phyloP scores from a whole-genome alignment of 2,797 vertebrate species.

The Clarias laeviceps region DNA sequence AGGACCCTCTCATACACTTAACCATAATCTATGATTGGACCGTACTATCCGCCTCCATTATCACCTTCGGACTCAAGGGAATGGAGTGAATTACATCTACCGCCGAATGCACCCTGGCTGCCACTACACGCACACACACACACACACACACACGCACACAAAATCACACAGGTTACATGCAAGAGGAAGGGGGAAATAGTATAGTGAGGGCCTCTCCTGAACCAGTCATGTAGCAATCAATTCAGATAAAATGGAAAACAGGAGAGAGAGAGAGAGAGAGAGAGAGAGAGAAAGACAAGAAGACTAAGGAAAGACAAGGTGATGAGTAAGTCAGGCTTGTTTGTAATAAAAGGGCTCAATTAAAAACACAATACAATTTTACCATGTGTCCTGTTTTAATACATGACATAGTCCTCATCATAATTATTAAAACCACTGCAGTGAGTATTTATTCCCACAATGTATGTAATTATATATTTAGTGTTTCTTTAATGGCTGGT shows the following conservation, averaged over 20 bases:
- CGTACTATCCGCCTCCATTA: constrained; percentile 54
- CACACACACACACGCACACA: neutral
- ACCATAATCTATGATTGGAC: constrained; percentile 50
- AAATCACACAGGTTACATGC: constrained; percentile 30
- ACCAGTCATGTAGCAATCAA: constrained; percentile 50
- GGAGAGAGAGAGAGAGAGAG: constrained; percentile 45
- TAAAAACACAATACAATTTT: constrained; percentile 3
- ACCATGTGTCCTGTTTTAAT: neutral
- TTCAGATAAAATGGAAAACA: constrained; percentile 54
- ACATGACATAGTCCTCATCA: neutral
- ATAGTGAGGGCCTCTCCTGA: constrained; percentile 49
- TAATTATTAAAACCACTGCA: neutral
- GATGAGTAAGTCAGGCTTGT: neutral
- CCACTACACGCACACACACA: constrained; percentile 37
- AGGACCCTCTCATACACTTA: constrained; percentile 52
- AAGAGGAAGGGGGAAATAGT: constrained; percentile 54
- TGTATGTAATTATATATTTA: neutral
- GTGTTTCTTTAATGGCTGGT: neutral
- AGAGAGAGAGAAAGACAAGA: neutral
- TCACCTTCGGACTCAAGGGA: constrained; percentile 54
- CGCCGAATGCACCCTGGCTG: constrained; percentile 43
- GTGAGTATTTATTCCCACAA: neutral
- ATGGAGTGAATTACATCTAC: constrained; percentile 49
- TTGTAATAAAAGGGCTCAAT: neutral
- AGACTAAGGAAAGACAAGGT: constrained; percentile 35